Evolutionary conservation across 2,888 invertebrate species (phyloP).

Genomic region (Pristionchus mayeri): DNA sequence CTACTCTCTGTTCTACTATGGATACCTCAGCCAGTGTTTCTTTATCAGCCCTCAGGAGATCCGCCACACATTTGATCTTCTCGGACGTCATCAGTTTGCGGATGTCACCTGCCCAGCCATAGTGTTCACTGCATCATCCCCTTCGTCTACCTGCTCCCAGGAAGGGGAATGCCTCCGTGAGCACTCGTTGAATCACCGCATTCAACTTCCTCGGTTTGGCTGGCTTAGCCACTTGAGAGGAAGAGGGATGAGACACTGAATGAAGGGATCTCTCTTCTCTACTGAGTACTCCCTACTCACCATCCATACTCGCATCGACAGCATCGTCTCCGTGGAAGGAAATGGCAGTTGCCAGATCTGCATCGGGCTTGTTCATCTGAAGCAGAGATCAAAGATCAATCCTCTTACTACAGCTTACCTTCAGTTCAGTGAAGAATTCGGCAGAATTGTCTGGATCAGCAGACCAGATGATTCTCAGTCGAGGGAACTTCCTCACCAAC

Average conservation of each 20-base stretch:
- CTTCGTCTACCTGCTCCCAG: constrained; percentile 20
- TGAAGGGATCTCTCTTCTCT: not conserved
- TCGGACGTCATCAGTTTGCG: constrained; percentile 37
- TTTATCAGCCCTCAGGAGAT: constrained; percentile 43
- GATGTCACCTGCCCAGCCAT: constrained; percentile 16
- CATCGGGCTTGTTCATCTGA: constrained; percentile 60
- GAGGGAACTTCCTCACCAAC: constrained; percentile 94
- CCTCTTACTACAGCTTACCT: constrained; percentile 80
- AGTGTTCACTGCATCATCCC: not conserved
- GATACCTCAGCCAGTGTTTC: constrained; percentile 45
- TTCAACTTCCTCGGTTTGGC: constrained; percentile 56
- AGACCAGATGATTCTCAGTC: constrained; percentile 93
- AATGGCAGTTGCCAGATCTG: constrained; percentile 61
- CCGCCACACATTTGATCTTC: constrained; percentile 47
- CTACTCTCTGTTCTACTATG: not conserved
- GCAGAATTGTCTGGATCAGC: constrained; percentile 95
- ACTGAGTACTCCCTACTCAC: not conserved
- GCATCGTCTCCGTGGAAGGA: constrained; percentile 58
- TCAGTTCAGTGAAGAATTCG: constrained; percentile 94
- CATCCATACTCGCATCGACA: constrained; percentile 46
- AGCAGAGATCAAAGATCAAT: constrained; percentile 46
- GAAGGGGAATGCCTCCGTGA: constrained; percentile 53
- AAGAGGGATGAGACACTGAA: not conserved
- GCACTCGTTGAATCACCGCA: constrained; percentile 57
- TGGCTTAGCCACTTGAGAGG: constrained; percentile 45